Evolutionary conservation across 2,888 invertebrate genomes (phyloP).

Genomic region (Halictus quadricinctus): DNA sequence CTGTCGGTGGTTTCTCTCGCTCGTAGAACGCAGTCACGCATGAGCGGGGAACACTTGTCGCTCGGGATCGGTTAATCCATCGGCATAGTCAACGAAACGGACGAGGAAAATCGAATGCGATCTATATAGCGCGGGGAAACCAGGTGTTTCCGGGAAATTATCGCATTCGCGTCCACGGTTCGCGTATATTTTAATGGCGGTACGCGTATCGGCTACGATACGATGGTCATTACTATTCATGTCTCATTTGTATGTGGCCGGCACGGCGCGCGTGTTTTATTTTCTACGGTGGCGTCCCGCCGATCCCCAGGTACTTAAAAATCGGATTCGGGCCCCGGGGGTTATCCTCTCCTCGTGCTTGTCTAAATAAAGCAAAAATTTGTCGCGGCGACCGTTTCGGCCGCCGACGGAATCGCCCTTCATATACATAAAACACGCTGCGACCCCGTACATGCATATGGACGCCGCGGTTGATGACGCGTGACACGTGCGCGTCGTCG

Average conservation of each 20-base stretch:
- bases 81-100: neutral
- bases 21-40: constrained; percentile 43
- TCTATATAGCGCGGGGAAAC: constrained; percentile 9
- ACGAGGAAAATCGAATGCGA: neutral
- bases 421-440: constrained; percentile 52
- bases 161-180: constrained; percentile 6
- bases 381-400: neutral
- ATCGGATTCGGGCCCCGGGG: constrained; percentile 1
- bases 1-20: neutral
- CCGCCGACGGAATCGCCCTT: constrained; percentile 38
- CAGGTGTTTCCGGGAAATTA: constrained; percentile 39
- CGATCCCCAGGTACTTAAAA: constrained; percentile 25
- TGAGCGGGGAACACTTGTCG: constrained; percentile 51
- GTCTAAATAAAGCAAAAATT: constrained; percentile 51
- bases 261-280: constrained; percentile 8
- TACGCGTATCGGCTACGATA: constrained; percentile 1
- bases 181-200: constrained; percentile 25
- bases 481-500: constrained; percentile 66
- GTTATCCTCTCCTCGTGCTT: neutral
- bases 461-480: constrained; percentile 56
- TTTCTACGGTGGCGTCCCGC: neutral
- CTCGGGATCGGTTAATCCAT: constrained; percentile 41
- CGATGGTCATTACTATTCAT: constrained; percentile 32
- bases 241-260: constrained; percentile 14
- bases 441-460: constrained; percentile 51